Percentiles rank a stretch among this genome's conserved stretches.
Conservation (phyloP, 2,113 vertebrate species). For the Papio anubis region DNA sequence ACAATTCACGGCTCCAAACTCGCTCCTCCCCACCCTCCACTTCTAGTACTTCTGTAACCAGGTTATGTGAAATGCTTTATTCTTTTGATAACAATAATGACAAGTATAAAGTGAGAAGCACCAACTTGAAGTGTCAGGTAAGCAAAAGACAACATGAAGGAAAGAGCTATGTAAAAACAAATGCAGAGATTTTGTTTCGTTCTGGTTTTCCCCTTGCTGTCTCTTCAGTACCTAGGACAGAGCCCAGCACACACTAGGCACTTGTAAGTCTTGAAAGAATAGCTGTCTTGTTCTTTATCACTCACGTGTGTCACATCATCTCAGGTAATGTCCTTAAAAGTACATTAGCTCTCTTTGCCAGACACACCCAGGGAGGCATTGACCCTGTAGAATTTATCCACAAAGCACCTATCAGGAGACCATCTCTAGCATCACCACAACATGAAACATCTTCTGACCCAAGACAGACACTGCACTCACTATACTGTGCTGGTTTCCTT, state of each 20-base stretch:
- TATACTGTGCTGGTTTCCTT: not conserved
- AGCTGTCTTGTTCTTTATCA: not conserved
- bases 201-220: not conserved
- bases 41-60: not conserved
- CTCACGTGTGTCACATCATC: not conserved
- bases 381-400: not conserved
- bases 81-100: not conserved
- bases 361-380: not conserved
- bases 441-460: not conserved
- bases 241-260: not conserved
- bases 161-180: not conserved
- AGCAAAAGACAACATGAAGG: not conserved
- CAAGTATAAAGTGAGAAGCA: not conserved
- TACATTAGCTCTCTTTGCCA: not conserved
- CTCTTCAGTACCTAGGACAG: not conserved
- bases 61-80: not conserved
- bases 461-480: not conserved
- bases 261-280: not conserved
- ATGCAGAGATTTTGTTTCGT: not conserved
- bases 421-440: not conserved
- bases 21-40: accelerated
- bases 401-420: not conserved
- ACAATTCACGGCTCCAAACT: not conserved
- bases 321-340: not conserved
- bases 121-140: not conserved